Percentiles rank a stretch among this genome's conserved stretches.
These are phyloP conservation scores for Apocrypta bakeri DNA, from an alignment of 1,140 invertebrate genomes.

Conservation along the genomic window DNA sequence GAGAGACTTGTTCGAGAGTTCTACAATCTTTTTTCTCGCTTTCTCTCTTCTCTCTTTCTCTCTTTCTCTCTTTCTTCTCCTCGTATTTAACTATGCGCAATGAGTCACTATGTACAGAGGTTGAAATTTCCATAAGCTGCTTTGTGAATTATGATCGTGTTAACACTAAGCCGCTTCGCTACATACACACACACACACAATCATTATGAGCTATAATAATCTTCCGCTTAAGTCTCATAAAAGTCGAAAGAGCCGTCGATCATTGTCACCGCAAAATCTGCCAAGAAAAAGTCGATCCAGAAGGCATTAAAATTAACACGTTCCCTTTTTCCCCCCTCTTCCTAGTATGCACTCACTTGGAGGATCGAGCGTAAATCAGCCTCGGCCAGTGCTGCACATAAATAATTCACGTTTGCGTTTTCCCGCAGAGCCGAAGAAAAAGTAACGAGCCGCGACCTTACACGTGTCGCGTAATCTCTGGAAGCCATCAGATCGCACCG, in stretches of 20 bases:
- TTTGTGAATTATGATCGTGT: background rate
- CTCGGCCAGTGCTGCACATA: background rate
- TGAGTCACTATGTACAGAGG: background rate
- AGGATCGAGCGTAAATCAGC: background rate
- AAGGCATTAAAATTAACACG: constrained; percentile 3
- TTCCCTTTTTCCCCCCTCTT: background rate
- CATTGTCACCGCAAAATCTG: too few species aligned
- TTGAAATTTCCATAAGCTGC: background rate
- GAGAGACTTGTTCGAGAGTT: background rate
- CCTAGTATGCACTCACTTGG: too few species aligned
- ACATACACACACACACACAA: background rate
- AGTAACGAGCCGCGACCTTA: constrained; percentile 34
- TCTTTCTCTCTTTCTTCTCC: too few species aligned
- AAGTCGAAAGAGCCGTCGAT: background rate
- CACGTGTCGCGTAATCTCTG: constrained; percentile 40
- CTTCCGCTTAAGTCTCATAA: background rate
- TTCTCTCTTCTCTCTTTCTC: too few species aligned
- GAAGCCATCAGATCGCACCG: constrained; percentile 21
- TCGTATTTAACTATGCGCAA: too few species aligned
- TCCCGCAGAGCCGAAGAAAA: constrained; percentile 11
- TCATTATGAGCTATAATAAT: background rate
- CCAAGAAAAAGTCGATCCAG: background rate
- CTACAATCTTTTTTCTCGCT: background rate
- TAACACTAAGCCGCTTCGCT: background rate
- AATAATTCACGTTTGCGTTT: constrained; percentile 38